phyloP scores from a whole-genome alignment of 2,888 invertebrate genomes.

The Aspidiotus rigidus region DNA sequence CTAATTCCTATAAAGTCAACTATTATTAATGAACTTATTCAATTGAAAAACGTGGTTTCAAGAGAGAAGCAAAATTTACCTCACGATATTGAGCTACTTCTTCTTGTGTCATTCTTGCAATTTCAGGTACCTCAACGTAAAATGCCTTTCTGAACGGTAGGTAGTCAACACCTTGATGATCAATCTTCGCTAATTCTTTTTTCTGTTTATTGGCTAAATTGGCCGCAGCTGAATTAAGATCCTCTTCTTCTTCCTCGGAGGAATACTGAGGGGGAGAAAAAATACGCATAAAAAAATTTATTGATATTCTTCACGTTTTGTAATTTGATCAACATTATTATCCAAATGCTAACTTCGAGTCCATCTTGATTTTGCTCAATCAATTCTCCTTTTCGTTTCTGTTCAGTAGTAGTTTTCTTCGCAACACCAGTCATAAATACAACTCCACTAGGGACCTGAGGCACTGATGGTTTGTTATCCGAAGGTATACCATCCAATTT shows the following conservation, averaged over 20 bases:
- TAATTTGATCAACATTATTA: neutral
- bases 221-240: conserved; percentile 81
- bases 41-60: neutral
- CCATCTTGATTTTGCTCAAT: conserved; percentile 98
- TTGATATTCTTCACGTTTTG: conserved; percentile 10
- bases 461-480: conserved; percentile 44
- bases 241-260: conserved; percentile 92
- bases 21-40: conserved; percentile 7
- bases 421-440: conserved; percentile 77
- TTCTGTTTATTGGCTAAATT: conserved; percentile 81
- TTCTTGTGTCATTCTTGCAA: conserved; percentile 79
- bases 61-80: conserved; percentile 27
- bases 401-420: conserved; percentile 56
- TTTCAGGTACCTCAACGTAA: conserved; percentile 94
- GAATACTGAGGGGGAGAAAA: conserved; percentile 64
- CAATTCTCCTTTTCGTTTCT: conserved; percentile 87
- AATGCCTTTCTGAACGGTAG: conserved; percentile 86
- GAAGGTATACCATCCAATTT: conserved; percentile 53
- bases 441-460: conserved; percentile 48
- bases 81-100: conserved; percentile 75
- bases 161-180: conserved; percentile 78
- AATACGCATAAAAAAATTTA: neutral
- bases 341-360: conserved; percentile 51
- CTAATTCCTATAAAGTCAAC: conserved; percentile 55
- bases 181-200: conserved; percentile 87